Percentiles rank a stretch among this genome's conserved stretches.
phyloP scores from a whole-genome alignment of 1,140 invertebrate genomes.

The Akabosia matsudoensis region DNA sequence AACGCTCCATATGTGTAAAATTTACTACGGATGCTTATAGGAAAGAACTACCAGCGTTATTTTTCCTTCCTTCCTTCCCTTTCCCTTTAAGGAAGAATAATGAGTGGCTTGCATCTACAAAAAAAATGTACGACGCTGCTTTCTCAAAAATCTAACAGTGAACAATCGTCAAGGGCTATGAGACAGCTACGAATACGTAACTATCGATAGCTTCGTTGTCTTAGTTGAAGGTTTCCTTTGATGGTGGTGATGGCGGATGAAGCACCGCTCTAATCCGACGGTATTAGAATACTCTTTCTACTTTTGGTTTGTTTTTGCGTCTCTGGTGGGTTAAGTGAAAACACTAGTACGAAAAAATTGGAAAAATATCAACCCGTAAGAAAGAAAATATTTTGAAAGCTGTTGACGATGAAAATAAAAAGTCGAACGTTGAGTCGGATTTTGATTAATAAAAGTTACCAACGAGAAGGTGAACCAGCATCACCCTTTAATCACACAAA shows the following conservation, averaged over 20 bases:
- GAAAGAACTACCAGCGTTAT: background rate
- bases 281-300: background rate
- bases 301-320: background rate
- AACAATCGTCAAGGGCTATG: too few relatives aligned
- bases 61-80: slow-evolving; percentile 15
- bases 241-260: background rate
- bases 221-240: background rate
- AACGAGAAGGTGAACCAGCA: too few relatives aligned
- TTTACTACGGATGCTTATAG: background rate
- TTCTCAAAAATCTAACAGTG: too few relatives aligned
- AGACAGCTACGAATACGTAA: too few relatives aligned
- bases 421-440: background rate
- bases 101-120: slow-evolving; percentile 32
- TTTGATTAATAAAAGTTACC: too few relatives aligned
- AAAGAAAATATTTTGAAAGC: background rate
- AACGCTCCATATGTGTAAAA: background rate
- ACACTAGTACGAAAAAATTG: slow-evolving; percentile 17
- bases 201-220: too few relatives aligned
- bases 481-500: too few relatives aligned
- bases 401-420: background rate
- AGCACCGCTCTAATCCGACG: slow-evolving; percentile 6
- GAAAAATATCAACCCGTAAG: slow-evolving; percentile 17
- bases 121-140: background rate
- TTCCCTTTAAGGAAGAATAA: slow-evolving; percentile 32
- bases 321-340: slow-evolving; percentile 4